Conservation (phyloP, 2,888 invertebrate genomes). For the Caenorhabditis zanzibari region DNA sequence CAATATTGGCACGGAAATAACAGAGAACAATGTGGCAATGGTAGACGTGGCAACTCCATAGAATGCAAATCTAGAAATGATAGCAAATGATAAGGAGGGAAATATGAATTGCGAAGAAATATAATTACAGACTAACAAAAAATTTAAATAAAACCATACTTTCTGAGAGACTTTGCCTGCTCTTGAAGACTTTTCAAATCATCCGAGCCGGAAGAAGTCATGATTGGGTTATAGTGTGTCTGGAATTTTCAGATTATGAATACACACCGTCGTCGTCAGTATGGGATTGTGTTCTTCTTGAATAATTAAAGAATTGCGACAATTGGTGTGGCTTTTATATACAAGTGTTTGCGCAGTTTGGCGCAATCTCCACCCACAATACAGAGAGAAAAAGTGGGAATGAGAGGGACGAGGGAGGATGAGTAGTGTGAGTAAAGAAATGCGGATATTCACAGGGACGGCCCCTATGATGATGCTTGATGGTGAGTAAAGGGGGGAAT, state of each 20-base stretch:
- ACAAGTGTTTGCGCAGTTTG: slow-evolving; percentile 66
- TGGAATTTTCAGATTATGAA: slow-evolving; percentile 34
- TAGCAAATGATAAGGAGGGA: neutral
- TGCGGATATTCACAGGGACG: slow-evolving; percentile 63
- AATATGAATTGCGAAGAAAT: neutral
- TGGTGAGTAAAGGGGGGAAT: slow-evolving; percentile 31
- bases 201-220: slow-evolving; percentile 63
- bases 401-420: slow-evolving; percentile 24
- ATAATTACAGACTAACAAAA: too few species aligned
- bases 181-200: slow-evolving; percentile 62
- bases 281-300: slow-evolving; percentile 20
- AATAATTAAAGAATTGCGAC: slow-evolving; percentile 69
- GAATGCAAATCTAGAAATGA: slow-evolving; percentile 58
- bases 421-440: slow-evolving; percentile 60
- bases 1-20: slow-evolving; percentile 70
- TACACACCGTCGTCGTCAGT: slow-evolving; percentile 21
- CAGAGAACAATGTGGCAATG: slow-evolving; percentile 65
- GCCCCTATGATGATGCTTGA: slow-evolving; percentile 51
- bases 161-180: slow-evolving; percentile 63
- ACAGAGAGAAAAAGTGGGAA: slow-evolving; percentile 39
- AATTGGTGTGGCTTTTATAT: slow-evolving; percentile 66
- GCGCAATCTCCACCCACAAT: slow-evolving; percentile 67
- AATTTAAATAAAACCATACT: slow-evolving; percentile 21
- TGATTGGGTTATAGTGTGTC: slow-evolving; percentile 10
- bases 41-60: slow-evolving; percentile 70